Evolutionary conservation across 2,113 vertebrate genomes (phyloP).

Genomic region (Ia io): DNA sequence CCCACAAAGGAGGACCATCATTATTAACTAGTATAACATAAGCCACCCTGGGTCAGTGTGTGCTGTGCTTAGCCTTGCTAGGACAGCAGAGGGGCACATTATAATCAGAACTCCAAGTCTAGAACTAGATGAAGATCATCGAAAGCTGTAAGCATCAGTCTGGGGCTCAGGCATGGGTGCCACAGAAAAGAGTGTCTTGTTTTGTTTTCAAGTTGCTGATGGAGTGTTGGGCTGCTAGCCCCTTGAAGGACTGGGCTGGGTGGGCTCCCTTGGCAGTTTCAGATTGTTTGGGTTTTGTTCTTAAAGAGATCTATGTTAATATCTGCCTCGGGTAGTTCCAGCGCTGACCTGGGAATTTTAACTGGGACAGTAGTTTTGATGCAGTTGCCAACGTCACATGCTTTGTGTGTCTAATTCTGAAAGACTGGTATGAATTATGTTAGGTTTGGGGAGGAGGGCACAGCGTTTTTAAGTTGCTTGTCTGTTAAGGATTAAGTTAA

Average conservation of each 20-base stretch:
- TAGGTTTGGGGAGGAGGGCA: conserved; percentile 78
- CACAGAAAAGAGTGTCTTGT: conserved; percentile 45
- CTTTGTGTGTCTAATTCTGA: conserved; percentile 76
- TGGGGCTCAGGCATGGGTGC: conserved; percentile 39
- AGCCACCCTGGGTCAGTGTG: background rate
- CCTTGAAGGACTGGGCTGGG: background rate
- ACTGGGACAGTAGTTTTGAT: conserved; percentile 62
- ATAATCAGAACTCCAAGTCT: background rate
- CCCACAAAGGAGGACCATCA: background rate
- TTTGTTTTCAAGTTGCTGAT: conserved; percentile 40
- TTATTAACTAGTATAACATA: background rate
- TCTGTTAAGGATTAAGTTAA: conserved; percentile 87
- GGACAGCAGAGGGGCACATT: background rate
- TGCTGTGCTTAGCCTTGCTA: background rate
- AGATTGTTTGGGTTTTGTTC: conserved; percentile 35
- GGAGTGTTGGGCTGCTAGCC: conserved; percentile 33
- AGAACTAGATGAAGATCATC: background rate
- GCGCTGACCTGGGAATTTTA: conserved; percentile 34
- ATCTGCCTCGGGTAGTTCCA: conserved; percentile 57
- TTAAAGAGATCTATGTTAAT: conserved; percentile 56
- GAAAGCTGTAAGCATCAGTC: background rate
- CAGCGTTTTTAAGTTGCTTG: conserved; percentile 79
- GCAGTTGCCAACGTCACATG: conserved; percentile 67
- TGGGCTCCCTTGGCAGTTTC: conserved; percentile 9
- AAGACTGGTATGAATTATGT: conserved; percentile 76